phyloP scores from a whole-genome alignment of 2,113 vertebrate genomes.

The Mixornis gularis region DNA sequence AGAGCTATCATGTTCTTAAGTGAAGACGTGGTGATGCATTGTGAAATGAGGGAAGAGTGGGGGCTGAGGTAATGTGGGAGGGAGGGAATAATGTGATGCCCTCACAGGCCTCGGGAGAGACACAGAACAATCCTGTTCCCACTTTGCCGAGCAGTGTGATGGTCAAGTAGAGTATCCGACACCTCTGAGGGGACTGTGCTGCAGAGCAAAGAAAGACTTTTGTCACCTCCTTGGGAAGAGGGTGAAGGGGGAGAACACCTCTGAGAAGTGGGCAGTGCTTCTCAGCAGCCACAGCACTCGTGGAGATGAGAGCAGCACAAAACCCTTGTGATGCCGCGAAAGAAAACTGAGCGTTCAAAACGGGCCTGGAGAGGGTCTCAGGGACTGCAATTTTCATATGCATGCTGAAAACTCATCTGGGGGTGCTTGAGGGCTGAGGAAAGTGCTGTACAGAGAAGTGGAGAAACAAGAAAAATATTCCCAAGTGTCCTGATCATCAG shows the following conservation, averaged over 20 bases:
- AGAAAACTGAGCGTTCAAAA: accelerated
- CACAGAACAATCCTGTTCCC: neutral
- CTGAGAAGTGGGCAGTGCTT: neutral
- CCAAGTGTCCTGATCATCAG: neutral
- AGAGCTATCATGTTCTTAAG: neutral
- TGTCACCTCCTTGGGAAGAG: neutral
- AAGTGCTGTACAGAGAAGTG: neutral
- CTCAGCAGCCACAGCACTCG: neutral
- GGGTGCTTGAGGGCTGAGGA: neutral
- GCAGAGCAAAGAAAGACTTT: neutral
- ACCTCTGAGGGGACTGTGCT: neutral
- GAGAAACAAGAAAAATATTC: neutral
- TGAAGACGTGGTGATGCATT: neutral
- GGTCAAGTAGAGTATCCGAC: neutral
- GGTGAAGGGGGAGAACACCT: neutral
- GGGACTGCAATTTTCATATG: neutral
- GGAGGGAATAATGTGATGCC: accelerated
- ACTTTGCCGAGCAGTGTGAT: neutral
- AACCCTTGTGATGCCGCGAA: neutral
- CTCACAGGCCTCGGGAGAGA: neutral
- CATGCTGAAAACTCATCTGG: neutral
- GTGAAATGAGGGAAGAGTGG: neutral
- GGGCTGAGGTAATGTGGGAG: neutral
- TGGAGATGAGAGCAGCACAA: neutral
- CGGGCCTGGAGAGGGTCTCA: neutral